Evolutionary conservation across 2,888 invertebrate genomes (phyloP).

Genomic region (Alentia gelatinosa): DNA sequence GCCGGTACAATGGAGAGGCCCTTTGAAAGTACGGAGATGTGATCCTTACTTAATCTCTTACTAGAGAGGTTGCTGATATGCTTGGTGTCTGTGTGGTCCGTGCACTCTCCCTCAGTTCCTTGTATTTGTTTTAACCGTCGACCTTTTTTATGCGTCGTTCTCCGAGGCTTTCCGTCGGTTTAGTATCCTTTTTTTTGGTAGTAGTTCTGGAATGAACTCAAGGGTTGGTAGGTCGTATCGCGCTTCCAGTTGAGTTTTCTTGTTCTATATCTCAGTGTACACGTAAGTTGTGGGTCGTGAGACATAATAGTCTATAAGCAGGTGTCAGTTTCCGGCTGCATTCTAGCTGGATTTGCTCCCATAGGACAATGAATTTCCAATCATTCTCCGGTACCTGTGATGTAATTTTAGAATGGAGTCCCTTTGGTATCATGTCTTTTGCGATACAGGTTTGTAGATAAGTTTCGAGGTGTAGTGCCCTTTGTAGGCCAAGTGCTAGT

Average conservation of each 20-base stretch:
- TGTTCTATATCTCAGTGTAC: background rate
- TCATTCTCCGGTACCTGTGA: background rate
- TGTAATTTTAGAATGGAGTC: background rate
- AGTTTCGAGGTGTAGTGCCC: background rate
- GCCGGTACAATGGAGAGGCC: too few species aligned
- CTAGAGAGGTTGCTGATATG: background rate
- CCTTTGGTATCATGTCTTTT: background rate
- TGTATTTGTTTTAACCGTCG: background rate
- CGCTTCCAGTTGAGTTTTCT: background rate
- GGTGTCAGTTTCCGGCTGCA: background rate
- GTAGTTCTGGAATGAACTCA: background rate
- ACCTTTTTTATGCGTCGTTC: background rate
- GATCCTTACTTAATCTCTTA: background rate
- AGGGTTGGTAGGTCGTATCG: background rate
- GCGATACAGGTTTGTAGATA: background rate
- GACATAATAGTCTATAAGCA: background rate
- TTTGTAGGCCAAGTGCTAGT: too few species aligned
- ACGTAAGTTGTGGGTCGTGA: background rate
- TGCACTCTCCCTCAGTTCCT: background rate
- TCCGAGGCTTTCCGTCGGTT: background rate
- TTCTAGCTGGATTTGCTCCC: background rate
- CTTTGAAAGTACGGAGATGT: background rate
- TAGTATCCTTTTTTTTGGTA: background rate
- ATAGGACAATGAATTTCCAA: too few species aligned
- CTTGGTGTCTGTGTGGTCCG: too few species aligned